Conservation (phyloP, 2,888 invertebrate species). For the Leucania comma region DNA sequence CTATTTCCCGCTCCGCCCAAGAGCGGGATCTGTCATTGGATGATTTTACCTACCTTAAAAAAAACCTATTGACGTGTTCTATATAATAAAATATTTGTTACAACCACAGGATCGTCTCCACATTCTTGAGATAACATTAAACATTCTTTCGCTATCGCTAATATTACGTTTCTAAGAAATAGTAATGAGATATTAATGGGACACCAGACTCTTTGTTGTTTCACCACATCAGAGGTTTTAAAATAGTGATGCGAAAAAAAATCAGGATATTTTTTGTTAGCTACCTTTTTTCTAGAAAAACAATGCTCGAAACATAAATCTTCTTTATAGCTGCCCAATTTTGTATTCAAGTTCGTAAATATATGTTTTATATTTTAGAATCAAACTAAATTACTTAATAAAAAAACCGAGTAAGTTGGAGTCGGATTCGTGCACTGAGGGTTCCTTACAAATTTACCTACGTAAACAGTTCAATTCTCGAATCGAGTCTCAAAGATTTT, state of each 20-base stretch:
- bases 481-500: too few species aligned
- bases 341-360: neutral
- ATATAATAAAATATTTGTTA: conserved; percentile 25
- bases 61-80: too few species aligned
- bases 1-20: too few species aligned
- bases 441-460: too few species aligned
- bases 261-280: conserved; percentile 6
- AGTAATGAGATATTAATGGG: conserved; percentile 50
- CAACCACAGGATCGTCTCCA: conserved; percentile 29
- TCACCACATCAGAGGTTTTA: conserved; percentile 13
- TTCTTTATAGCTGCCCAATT: neutral
- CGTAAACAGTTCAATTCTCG: too few species aligned
- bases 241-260: conserved; percentile 8
- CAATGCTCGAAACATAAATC: neutral
- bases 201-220: conserved; percentile 36
- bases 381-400: too few species aligned
- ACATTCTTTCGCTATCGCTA: conserved; percentile 37
- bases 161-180: conserved; percentile 46
- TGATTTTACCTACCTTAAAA: too few species aligned
- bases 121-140: conserved; percentile 36
- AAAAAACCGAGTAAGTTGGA: too few species aligned
- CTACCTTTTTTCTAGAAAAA: conserved; percentile 5
- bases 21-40: too few species aligned
- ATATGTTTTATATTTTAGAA: neutral
- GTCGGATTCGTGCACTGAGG: too few species aligned